phyloP scores from a whole-genome alignment of 2,113 vertebrate species.

The Cynoglossus semilaevis region DNA sequence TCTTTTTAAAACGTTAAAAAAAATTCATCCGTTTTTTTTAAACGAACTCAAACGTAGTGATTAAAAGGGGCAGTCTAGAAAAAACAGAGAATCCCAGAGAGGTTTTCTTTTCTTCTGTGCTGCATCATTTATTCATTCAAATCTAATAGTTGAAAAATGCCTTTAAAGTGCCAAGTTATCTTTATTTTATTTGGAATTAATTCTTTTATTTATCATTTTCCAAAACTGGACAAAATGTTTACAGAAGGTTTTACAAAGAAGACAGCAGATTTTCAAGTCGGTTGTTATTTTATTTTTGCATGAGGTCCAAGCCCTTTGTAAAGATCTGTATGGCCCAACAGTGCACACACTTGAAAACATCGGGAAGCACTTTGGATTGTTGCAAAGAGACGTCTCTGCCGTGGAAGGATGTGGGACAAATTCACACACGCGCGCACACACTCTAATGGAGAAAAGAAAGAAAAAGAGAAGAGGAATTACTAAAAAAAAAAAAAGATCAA shows the following conservation, averaged over 20 bases:
- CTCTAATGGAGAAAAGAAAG: neutral
- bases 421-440: constrained; percentile 21
- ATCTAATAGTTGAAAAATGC: constrained; percentile 27
- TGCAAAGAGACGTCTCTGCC: constrained; percentile 38
- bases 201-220: constrained; percentile 6
- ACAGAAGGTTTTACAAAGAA: constrained; percentile 64
- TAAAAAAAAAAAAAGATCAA: no score
- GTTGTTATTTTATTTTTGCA: constrained; percentile 46
- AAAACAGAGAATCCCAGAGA: constrained; percentile 11
- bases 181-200: no score
- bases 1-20: constrained; percentile 1
- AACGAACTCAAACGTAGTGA: no score
- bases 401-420: constrained; percentile 17
- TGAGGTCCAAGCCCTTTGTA: constrained; percentile 68
- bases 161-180: constrained; percentile 30
- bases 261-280: constrained; percentile 49
- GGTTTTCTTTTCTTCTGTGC: constrained; percentile 8
- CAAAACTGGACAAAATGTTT: constrained; percentile 69
- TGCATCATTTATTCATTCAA: constrained; percentile 37
- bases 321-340: constrained; percentile 38
- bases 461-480: neutral
- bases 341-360: constrained; percentile 36
- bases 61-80: neutral
- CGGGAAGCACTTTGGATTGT: constrained; percentile 67
- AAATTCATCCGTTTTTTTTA: no score